Conservation (phyloP, 2,113 vertebrate species). For the Corythornis vintsioides region DNA sequence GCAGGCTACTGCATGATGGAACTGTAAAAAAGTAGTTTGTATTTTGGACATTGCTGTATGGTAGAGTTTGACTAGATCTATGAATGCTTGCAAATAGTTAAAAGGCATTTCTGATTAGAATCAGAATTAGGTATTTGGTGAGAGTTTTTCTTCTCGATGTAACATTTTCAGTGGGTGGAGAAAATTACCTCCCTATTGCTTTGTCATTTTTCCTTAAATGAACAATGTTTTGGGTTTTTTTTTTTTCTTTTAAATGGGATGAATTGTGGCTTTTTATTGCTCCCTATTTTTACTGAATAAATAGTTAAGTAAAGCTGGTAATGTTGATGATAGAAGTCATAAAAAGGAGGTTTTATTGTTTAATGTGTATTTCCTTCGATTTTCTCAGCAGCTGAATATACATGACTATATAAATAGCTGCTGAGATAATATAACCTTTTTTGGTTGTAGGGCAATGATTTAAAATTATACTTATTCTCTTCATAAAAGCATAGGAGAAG, state of each 20-base stretch:
- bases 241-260: slow-evolving; percentile 50
- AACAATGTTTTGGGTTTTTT: slow-evolving; percentile 43
- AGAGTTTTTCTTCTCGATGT: slow-evolving; percentile 39
- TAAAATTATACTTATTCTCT: background rate
- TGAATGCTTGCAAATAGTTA: slow-evolving; percentile 19
- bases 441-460: slow-evolving; percentile 15
- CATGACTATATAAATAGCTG: slow-evolving; percentile 33
- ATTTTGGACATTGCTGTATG: background rate
- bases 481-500: slow-evolving; percentile 22
- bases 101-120: slow-evolving; percentile 33
- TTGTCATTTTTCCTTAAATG: slow-evolving; percentile 65
- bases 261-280: slow-evolving; percentile 62
- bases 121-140: background rate
- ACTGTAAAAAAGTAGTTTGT: background rate
- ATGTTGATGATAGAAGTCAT: slow-evolving; percentile 46
- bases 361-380: slow-evolving; percentile 44
- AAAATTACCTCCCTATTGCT: slow-evolving; percentile 62
- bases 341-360: slow-evolving; percentile 52
- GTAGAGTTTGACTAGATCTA: background rate
- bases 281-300: slow-evolving; percentile 49
- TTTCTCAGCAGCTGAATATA: slow-evolving; percentile 35
- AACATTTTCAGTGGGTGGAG: slow-evolving; percentile 49
- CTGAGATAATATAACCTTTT: slow-evolving; percentile 19
- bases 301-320: slow-evolving; percentile 56
- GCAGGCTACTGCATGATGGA: background rate